Evolutionary conservation across 2,113 vertebrate species (phyloP).

Genomic region (Taurulus bubalis): DNA sequence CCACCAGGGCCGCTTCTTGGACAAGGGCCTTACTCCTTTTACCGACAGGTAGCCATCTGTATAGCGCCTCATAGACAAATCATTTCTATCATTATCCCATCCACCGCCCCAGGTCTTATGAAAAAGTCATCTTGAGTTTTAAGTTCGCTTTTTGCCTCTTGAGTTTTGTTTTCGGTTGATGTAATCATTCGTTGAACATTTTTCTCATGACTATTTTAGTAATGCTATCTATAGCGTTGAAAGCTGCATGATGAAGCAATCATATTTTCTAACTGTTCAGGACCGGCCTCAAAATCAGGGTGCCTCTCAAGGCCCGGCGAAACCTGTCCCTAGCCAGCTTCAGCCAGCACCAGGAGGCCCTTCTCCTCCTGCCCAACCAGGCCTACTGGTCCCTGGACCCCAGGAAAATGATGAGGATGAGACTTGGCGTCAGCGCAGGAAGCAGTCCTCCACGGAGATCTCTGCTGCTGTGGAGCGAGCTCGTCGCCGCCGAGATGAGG

Average conservation of each 20-base stretch:
- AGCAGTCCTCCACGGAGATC: constrained; percentile 92
- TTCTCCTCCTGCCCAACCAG: constrained; percentile 67
- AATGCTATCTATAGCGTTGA: not conserved
- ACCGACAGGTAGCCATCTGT: constrained; percentile 82
- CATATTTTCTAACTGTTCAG: constrained; percentile 48
- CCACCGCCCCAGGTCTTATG: constrained; percentile 23
- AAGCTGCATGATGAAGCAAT: not conserved
- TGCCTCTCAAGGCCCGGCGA: constrained; percentile 48
- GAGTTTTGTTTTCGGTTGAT: constrained; percentile 31
- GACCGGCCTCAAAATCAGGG: constrained; percentile 77
- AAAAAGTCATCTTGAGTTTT: constrained; percentile 55
- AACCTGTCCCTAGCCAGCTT: constrained; percentile 58
- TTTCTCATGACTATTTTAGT: constrained; percentile 4
- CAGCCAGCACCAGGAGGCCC: constrained; percentile 68
- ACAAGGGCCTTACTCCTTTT: constrained; percentile 84
- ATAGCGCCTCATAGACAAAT: constrained; percentile 64
- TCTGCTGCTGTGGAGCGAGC: constrained; percentile 92
- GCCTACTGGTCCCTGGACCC: constrained; percentile 65
- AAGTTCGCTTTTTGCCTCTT: constrained; percentile 25
- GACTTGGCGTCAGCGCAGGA: constrained; percentile 92
- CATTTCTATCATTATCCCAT: constrained; percentile 64
- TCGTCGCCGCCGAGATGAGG: constrained; percentile 90
- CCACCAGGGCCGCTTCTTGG: constrained; percentile 82
- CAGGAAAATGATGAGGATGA: constrained; percentile 92
- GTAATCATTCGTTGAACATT: constrained; percentile 38